phyloP scores from a whole-genome alignment of 2,888 invertebrate species.

The Tetragonisca angustula region DNA sequence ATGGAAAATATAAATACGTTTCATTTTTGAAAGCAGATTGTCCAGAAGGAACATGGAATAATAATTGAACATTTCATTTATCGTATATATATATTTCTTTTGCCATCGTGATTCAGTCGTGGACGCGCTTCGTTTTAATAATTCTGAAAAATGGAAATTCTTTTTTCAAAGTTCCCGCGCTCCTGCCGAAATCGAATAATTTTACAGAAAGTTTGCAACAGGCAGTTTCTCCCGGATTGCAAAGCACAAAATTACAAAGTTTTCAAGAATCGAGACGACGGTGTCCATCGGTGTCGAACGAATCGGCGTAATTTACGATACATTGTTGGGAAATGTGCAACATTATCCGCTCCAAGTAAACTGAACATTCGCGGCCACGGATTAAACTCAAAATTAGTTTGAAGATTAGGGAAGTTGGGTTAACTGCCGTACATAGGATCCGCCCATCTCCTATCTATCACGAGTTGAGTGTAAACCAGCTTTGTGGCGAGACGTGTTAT shows the following conservation, averaged over 20 bases:
- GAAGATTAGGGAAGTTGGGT: constrained; percentile 77
- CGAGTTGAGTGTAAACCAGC: constrained; percentile 46
- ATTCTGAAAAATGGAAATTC: neutral
- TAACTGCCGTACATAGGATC: constrained; percentile 65
- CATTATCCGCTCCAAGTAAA: constrained; percentile 43
- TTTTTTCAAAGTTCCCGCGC: neutral
- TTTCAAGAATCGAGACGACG: too few relatives aligned
- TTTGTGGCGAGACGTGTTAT: constrained; percentile 49
- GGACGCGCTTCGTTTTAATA: neutral
- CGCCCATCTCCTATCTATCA: constrained; percentile 55
- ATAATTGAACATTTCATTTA: neutral
- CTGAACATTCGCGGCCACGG: constrained; percentile 65
- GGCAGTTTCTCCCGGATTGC: neutral
- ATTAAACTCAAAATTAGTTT: constrained; percentile 79
- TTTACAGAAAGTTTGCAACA: neutral
- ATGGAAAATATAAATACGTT: neutral
- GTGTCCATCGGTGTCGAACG: constrained; percentile 4
- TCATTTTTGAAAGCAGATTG: neutral
- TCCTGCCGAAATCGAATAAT: neutral
- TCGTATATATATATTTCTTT: neutral
- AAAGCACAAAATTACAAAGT: too few relatives aligned
- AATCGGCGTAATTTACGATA: constrained; percentile 48
- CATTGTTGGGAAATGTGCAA: constrained; percentile 29
- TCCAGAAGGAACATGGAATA: neutral
- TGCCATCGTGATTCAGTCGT: neutral